Evolutionary conservation across 2,888 invertebrate genomes (phyloP).

Genomic region (Cosmopolites sordidus): DNA sequence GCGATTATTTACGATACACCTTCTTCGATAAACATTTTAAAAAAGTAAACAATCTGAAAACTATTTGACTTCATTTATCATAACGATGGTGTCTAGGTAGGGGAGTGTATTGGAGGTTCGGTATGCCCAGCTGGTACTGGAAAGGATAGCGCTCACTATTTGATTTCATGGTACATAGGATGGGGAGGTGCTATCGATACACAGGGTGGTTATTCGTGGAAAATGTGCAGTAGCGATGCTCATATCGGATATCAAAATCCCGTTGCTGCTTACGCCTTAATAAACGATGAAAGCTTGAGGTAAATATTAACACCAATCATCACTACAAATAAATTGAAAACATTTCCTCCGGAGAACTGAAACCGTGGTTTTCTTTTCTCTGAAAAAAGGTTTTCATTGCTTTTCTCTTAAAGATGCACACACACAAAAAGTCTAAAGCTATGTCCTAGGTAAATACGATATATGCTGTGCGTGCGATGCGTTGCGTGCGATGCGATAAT

Average conservation of each 20-base stretch:
- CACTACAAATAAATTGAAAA: no score
- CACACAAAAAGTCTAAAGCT: no score
- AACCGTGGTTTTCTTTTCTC: no score
- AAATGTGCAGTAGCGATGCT: conserved; percentile 31
- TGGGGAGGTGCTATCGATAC: conserved; percentile 30
- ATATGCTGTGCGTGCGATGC: no score
- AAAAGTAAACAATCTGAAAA: conserved; percentile 18
- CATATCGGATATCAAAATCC: conserved; percentile 35
- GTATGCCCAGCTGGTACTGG: conserved; percentile 29
- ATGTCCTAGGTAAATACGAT: no score
- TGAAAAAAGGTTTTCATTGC: no score
- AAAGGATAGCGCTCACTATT: conserved; percentile 31
- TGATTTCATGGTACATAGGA: conserved; percentile 32
- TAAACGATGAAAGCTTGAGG: conserved; percentile 23
- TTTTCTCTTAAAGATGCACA: no score
- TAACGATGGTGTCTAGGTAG: conserved; percentile 16
- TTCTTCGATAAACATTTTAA: conserved; percentile 34
- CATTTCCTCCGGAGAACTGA: no score
- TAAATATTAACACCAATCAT: no score
- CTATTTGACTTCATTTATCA: no score
- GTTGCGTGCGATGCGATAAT: no score
- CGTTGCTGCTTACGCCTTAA: conserved; percentile 29
- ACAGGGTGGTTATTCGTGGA: conserved; percentile 30
- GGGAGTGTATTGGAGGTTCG: conserved; percentile 29
- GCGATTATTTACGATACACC: conserved; percentile 30